Base-by-base conservation (phyloP, 2,113 vertebrate genomes). In the Perognathus longimembris region DNA sequence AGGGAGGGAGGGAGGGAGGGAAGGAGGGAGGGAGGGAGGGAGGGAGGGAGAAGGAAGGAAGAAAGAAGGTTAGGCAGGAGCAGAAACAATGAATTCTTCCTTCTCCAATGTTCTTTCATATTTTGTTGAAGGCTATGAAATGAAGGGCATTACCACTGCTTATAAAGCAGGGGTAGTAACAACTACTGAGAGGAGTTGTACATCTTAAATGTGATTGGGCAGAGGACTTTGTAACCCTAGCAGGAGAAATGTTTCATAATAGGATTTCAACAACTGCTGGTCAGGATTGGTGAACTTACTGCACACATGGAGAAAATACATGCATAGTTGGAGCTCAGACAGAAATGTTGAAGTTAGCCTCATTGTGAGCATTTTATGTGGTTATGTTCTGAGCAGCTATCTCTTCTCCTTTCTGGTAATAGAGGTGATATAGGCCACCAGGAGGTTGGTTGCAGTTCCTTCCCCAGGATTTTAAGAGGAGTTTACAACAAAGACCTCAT, bases 161-260 rank as follows among this genome's bases (percentile, higher is more conserved):
- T 50, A 1, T 91, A 32, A 75, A 67, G 73, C 18, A 15, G 28
- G 66, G 42, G 40, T 82, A 76, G 76, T 70, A 54, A 74, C 77
- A 79, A 77, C 36, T 24, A 75, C 5, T 86, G 18, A 66, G 61
- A 32, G 24, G 76, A 88, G 18, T 24, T 54, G 5, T 70, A n/a
- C 90, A 77, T 79, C 30, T 85, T 85, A 95, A 92, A 86, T 59
- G 7, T 80, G 74, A 82, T 88, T 45, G 77, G 77, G 6, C 28
- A 85, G 45, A 88, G 36, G 73, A 76, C 57, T 36, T 85, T 50
- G 20, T 12, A 26, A 36, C 5, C 69, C 67, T 34, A 22, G 34
- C 69, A 91, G n/a, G 6, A 1, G 18, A 36, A 67, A 22, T 81
- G 10, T 69, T 63, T 54, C 40, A 85, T 15, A 18, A 30, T 45